phyloP scores from a whole-genome alignment of 2,888 invertebrate genomes.

The Mantis religiosa region DNA sequence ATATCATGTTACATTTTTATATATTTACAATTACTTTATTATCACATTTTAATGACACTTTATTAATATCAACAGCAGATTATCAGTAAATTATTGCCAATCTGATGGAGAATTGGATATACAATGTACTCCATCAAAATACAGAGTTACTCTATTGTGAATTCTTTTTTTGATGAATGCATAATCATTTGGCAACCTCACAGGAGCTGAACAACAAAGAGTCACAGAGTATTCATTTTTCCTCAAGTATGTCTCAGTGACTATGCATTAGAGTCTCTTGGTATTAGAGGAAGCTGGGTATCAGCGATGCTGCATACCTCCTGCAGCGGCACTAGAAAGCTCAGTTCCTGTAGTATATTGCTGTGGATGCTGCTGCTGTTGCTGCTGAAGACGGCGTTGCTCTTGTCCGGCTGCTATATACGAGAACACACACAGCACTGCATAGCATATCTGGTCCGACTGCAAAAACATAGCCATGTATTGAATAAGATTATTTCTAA shows the following conservation, averaged over 20 bases:
- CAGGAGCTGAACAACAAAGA: background rate
- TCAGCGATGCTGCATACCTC: background rate
- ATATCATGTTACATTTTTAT: background rate
- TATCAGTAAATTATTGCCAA: background rate
- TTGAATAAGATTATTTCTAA: background rate
- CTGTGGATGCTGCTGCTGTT: slow-evolving; percentile 32
- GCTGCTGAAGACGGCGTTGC: slow-evolving; percentile 48
- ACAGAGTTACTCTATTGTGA: background rate
- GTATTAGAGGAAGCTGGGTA: background rate
- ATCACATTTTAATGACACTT: background rate
- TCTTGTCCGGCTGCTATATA: slow-evolving; percentile 93
- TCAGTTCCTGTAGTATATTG: background rate
- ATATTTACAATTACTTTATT: background rate
- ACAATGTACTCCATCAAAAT: background rate
- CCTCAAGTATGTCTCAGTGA: background rate
- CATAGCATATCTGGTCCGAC: slow-evolving; percentile 99
- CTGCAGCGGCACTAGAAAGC: background rate
- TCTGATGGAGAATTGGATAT: background rate
- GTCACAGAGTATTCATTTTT: background rate
- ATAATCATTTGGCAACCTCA: background rate
- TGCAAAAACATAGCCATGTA: slow-evolving; percentile 44
- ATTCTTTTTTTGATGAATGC: too few relatives aligned
- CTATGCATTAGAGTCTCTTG: background rate
- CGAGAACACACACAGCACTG: slow-evolving; percentile 97
- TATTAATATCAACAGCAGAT: background rate